phyloP scores from a whole-genome alignment of 1,140 invertebrate species.

The honey bee (Apis mellifera) region Amel_HAv3.1 CM009932.2:11765001-11765500 shows the following conservation, averaged over 20 bases:
- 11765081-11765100: constrained; percentile 22
- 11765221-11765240: neutral
- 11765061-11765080: constrained; percentile 33
- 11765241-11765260: neutral
- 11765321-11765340: too few species aligned
- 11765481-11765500: neutral
- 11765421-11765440: neutral
- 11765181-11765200: neutral
- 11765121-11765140: constrained; percentile 22
- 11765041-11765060: constrained; percentile 36
- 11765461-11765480: too few species aligned
- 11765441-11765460: neutral
- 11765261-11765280: neutral
- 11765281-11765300: neutral
- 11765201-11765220: neutral
- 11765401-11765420: neutral
- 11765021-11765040: neutral
- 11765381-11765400: neutral
- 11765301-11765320: too few species aligned
- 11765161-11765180: neutral
- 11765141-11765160: constrained; percentile 20
- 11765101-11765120: constrained; percentile 42
- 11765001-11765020: constrained; percentile 2
- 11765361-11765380: too few species aligned
- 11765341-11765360: neutral